A percentile compares a stretch with the other conserved stretches of the same genome.
phyloP scores from a whole-genome alignment of 2,113 vertebrate genomes.

The Malurus cyaneus region DNA sequence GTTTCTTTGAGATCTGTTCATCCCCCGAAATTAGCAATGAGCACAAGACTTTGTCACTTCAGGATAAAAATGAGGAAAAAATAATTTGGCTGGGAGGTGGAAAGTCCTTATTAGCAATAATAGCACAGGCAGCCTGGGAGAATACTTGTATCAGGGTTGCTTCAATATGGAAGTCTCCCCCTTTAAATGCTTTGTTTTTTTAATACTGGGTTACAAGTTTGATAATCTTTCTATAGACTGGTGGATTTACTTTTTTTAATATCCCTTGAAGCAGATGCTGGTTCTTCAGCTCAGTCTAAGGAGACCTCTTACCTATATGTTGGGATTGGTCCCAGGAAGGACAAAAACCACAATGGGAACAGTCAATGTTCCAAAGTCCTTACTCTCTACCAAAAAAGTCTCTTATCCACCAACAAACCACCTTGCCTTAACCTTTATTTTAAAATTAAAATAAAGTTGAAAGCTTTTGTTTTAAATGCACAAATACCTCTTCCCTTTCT shows the following conservation, averaged over 20 bases:
- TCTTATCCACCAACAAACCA: slow-evolving; percentile 61
- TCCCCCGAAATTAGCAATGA: slow-evolving; percentile 5
- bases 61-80: slow-evolving; percentile 9
- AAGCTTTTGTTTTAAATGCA: slow-evolving; percentile 72
- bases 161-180: slow-evolving; percentile 43
- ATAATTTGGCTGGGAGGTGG: slow-evolving; percentile 13
- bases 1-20: neutral
- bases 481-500: slow-evolving; percentile 68
- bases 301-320: neutral
- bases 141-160: slow-evolving; percentile 20
- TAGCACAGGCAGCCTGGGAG: slow-evolving; percentile 44
- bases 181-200: slow-evolving; percentile 19
- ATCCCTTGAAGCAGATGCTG: slow-evolving; percentile 45
- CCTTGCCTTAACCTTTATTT: slow-evolving; percentile 72
- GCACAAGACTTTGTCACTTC: slow-evolving; percentile 62
- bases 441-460: slow-evolving; percentile 59
- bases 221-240: slow-evolving; percentile 44
- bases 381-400: slow-evolving; percentile 66
- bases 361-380: slow-evolving; percentile 16
- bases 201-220: slow-evolving; percentile 26
- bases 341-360: slow-evolving; percentile 3
- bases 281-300: slow-evolving; percentile 28
- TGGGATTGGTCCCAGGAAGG: slow-evolving; percentile 40
- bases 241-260: slow-evolving; percentile 49
- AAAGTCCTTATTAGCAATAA: slow-evolving; percentile 55